Conservation (phyloP, 1,140 invertebrate species). For the Anoplolepis gracilipes region DNA sequence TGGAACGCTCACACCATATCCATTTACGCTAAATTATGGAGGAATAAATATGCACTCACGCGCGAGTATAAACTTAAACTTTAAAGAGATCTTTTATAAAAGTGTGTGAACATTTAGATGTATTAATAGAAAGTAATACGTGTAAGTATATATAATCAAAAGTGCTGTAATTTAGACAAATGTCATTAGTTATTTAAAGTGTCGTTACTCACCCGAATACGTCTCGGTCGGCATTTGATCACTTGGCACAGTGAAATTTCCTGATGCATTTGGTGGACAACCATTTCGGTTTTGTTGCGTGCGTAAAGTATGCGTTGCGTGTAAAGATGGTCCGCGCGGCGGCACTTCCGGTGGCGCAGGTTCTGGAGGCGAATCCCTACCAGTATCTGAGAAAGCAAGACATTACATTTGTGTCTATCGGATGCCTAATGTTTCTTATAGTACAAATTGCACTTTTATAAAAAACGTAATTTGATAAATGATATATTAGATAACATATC, state of each 20-base stretch:
- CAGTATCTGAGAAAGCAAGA: constrained; percentile 84
- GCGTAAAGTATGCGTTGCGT: constrained; percentile 84
- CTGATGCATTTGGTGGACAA: constrained; percentile 76
- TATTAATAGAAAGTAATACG: neutral
- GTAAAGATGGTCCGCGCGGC: constrained; percentile 89
- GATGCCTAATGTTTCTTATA: neutral
- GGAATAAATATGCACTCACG: neutral
- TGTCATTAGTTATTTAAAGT: neutral
- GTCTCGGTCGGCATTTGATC: constrained; percentile 78
- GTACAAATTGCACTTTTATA: neutral
- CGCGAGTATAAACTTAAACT: neutral
- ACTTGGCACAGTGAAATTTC: constrained; percentile 73
- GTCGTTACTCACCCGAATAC: constrained; percentile 77
- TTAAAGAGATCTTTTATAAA: neutral
- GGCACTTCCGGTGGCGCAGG: constrained; percentile 91
- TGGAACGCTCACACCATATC: neutral
- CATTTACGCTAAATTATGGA: neutral
- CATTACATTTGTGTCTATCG: neutral
- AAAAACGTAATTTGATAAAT: neutral
- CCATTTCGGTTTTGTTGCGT: constrained; percentile 79
- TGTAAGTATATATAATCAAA: too few relatives aligned
- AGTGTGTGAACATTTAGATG: neutral
- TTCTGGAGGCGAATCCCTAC: constrained; percentile 90
- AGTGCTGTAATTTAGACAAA: neutral
- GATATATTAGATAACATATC: neutral